phyloP scores from a whole-genome alignment of 2,888 invertebrate species.

The Tortricodes alternella region DNA sequence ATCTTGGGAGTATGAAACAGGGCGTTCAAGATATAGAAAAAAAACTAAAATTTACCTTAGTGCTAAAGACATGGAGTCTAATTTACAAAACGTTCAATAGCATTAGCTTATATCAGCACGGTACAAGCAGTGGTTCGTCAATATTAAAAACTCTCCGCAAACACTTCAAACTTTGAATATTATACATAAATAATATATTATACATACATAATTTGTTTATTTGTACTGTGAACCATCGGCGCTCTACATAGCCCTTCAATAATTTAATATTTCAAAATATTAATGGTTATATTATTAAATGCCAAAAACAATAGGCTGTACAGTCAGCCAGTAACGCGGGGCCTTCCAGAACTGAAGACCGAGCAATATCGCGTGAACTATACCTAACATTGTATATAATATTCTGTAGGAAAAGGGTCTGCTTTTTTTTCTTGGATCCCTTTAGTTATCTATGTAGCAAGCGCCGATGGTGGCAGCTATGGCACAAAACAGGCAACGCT shows the following conservation, averaged over 20 bases:
- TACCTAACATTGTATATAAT: no score
- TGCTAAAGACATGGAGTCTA: background rate
- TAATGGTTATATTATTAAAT: no score
- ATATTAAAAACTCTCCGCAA: conserved; percentile 11
- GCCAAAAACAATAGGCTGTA: no score
- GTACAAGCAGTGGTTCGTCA: no score
- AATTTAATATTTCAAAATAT: no score
- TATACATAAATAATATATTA: conserved; percentile 14
- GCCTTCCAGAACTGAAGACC: no score
- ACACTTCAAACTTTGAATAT: conserved; percentile 6
- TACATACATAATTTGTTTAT: conserved; percentile 13
- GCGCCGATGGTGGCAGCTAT: conserved; percentile 35
- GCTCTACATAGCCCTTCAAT: background rate
- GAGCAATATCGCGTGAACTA: no score
- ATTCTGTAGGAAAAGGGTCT: no score
- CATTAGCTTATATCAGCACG: background rate
- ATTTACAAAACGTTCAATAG: background rate
- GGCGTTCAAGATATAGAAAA: background rate
- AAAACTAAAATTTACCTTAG: background rate
- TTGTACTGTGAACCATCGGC: conserved; percentile 5
- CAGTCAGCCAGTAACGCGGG: no score
- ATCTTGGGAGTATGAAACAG: conserved; percentile 7
- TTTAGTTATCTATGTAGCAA: background rate
- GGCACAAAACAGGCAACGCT: conserved; percentile 42
- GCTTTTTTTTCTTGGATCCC: no score